Conservation (phyloP, 2,113 vertebrate genomes). For the Pachycephala philippinensis region DNA sequence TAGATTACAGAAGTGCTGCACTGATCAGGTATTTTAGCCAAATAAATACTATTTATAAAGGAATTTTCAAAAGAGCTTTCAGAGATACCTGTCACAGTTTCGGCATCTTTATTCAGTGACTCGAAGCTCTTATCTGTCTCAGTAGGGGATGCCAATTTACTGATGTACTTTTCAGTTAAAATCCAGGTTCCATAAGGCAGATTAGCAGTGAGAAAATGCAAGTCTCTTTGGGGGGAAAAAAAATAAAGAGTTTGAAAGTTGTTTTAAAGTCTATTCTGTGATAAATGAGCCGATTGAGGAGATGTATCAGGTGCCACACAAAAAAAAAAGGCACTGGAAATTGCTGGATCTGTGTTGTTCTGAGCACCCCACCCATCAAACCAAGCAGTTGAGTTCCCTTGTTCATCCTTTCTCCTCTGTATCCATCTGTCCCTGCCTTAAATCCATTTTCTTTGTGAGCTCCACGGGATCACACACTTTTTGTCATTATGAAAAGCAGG, state of each 20-base stretch:
- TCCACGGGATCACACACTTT: background rate
- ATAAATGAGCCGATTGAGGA: conserved; percentile 19
- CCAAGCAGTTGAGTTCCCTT: background rate
- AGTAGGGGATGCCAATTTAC: conserved; percentile 33
- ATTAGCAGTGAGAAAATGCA: conserved; percentile 18
- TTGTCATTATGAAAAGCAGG: background rate
- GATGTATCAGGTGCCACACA: background rate
- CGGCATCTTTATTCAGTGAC: background rate
- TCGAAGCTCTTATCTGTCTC: conserved; percentile 11
- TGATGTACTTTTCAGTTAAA: conserved; percentile 14
- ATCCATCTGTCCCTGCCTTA: background rate
- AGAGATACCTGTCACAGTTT: conserved; percentile 27
- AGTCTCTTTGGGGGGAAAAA: background rate
- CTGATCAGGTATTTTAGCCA: conserved; percentile 3
- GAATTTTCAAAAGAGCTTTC: conserved; percentile 38
- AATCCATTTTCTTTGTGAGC: background rate
- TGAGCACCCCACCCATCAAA: background rate
- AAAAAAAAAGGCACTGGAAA: background rate
- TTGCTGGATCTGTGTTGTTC: background rate
- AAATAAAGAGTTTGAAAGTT: background rate
- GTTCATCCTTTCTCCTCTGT: background rate
- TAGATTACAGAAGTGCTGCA: background rate
- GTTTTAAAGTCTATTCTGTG: conserved; percentile 14
- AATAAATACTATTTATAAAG: conserved; percentile 41
- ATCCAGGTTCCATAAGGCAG: conserved; percentile 4